Conservation (phyloP, 2,113 vertebrate species). For the Miniopterus natalensis region DNA sequence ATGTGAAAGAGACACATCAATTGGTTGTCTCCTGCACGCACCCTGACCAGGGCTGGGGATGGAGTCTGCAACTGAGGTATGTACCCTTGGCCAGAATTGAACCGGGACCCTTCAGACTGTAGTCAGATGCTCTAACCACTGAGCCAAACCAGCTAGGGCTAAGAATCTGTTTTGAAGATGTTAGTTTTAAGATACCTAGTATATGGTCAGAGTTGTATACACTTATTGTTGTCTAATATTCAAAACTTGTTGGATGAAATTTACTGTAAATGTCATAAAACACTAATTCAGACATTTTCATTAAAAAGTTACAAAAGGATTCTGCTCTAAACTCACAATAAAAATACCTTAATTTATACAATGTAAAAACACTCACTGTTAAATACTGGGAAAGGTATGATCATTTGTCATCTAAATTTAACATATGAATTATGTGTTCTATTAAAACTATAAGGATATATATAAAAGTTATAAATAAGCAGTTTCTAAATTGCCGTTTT, state of each 20-base stretch:
- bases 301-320: background rate
- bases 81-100: no score
- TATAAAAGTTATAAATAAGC: background rate
- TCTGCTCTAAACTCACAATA: constrained; percentile 16
- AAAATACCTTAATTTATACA: background rate
- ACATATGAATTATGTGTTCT: background rate
- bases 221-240: background rate
- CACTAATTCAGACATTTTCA: constrained; percentile 1
- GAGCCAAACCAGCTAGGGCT: no score
- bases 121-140: no score
- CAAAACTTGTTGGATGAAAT: constrained; percentile 29
- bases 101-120: no score
- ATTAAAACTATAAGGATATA: background rate
- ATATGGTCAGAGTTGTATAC: background rate
- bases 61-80: no score
- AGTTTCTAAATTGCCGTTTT: constrained; percentile 17
- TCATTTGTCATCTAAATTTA: background rate
- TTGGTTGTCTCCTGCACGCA: no score
- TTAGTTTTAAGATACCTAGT: constrained; percentile 1
- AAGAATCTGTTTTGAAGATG: background rate
- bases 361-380: background rate
- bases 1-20: no score
- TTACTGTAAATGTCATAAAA: constrained; percentile 34
- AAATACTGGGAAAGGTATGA: background rate
- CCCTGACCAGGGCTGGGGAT: no score